Percentiles rank a stretch among this genome's conserved stretches.
Conservation (phyloP, 2,113 vertebrate genomes). For the Gallinago undulata region DNA sequence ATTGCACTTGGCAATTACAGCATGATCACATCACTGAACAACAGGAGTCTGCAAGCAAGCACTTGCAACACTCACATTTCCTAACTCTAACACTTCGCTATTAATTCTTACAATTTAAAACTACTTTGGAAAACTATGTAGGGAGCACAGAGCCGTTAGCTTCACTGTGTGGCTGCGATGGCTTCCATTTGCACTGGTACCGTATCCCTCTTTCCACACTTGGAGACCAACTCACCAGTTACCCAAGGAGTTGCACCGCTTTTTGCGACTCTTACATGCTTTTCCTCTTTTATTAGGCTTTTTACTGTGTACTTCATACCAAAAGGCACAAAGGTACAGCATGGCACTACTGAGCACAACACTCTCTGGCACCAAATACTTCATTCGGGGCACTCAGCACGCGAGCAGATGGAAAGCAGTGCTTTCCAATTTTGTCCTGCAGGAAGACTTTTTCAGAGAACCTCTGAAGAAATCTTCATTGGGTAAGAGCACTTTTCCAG, state of each 20-base stretch:
- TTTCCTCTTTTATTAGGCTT: not conserved
- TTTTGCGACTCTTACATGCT: not conserved
- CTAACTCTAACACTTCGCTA: not conserved
- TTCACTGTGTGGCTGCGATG: not conserved
- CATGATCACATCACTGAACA: not conserved
- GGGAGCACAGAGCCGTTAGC: not conserved
- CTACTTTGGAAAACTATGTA: not conserved
- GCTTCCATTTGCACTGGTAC: not conserved
- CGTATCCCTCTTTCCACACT: not conserved
- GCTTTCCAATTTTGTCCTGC: not conserved
- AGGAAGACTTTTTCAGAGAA: constrained; percentile 3
- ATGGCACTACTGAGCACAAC: not conserved
- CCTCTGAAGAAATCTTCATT: not conserved
- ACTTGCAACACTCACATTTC: not conserved
- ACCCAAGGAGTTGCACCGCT: not conserved
- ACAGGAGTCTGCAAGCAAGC: not conserved
- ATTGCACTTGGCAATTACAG: not conserved
- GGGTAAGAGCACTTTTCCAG: not conserved
- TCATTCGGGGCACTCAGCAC: not conserved
- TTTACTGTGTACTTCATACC: not conserved
- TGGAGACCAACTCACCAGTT: not conserved
- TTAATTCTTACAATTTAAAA: not conserved
- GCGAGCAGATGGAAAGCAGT: constrained; percentile 1
- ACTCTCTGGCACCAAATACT: not conserved
- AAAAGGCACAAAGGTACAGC: not conserved